phyloP scores from a whole-genome alignment of 2,888 invertebrate species.

The Netelia melanura region DNA sequence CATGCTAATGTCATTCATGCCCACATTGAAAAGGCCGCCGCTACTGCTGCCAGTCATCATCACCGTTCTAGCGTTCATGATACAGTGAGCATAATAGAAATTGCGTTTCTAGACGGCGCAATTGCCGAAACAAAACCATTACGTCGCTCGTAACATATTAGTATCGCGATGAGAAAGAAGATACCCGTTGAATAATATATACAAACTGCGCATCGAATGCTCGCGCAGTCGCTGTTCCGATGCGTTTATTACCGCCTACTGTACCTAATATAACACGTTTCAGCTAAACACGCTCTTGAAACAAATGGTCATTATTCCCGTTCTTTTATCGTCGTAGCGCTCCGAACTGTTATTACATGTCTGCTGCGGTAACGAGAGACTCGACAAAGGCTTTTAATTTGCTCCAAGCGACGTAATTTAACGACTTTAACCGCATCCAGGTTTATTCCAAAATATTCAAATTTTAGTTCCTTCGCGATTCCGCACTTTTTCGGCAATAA shows the following conservation, averaged over 20 bases:
- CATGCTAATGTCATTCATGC: conserved; percentile 70
- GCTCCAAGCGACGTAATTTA: no score
- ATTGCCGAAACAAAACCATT: conserved; percentile 40
- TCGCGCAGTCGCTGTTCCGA: neutral
- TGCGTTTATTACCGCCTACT: no score
- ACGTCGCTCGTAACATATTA: conserved; percentile 15
- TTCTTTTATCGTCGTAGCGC: neutral
- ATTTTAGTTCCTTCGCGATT: no score
- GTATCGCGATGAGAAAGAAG: conserved; percentile 3
- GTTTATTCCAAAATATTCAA: no score
- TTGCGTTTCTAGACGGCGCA: conserved; percentile 28
- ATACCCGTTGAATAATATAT: conserved; percentile 27
- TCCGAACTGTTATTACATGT: neutral
- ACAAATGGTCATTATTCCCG: neutral
- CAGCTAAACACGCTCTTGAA: neutral
- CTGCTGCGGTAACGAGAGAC: no score
- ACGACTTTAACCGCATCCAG: no score
- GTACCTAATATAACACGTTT: no score
- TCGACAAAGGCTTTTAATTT: no score
- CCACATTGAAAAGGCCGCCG: conserved; percentile 36
- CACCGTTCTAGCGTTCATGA: neutral
- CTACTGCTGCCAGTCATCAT: conserved; percentile 18
- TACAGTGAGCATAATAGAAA: conserved; percentile 19
- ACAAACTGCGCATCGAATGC: conserved; percentile 22
- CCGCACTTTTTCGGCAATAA: no score